These are phyloP conservation scores for Microcebus griseorufus DNA, from an alignment of 2,113 vertebrate genomes.

Conservation along the genomic window DNA sequence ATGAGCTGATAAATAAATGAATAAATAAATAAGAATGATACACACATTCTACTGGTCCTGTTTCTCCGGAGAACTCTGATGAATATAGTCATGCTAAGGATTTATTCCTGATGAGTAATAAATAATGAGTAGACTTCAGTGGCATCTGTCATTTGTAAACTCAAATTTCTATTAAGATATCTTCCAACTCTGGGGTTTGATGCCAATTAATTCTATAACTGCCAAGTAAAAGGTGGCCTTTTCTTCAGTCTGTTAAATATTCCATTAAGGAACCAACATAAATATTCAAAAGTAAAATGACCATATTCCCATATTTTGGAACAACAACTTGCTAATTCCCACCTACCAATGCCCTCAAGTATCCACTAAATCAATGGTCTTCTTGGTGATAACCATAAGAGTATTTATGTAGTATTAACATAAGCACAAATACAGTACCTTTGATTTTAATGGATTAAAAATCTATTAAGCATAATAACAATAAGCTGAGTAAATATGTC, in stretches of 20 bases:
- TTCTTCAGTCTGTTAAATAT: not conserved
- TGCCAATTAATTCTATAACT: not conserved
- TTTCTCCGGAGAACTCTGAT: not conserved
- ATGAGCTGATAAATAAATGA: not conserved
- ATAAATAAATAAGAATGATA: too few relatives aligned
- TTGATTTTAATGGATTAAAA: too few relatives aligned
- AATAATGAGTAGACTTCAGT: not conserved
- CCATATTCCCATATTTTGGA: not conserved
- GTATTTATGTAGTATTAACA: too few relatives aligned
- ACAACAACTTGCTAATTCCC: too few relatives aligned
- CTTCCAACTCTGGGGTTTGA: not conserved
- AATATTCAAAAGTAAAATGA: slow-evolving; percentile 9
- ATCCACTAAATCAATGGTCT: too few relatives aligned
- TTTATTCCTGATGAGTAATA: not conserved
- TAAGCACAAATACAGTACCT: too few relatives aligned
- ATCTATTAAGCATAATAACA: too few relatives aligned
- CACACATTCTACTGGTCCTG: not conserved
- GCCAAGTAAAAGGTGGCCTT: not conserved
- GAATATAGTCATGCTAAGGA: not conserved
- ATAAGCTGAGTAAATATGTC: too few relatives aligned
- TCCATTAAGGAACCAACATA: not conserved
- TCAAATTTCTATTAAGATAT: not conserved
- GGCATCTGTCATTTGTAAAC: not conserved
- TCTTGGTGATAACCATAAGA: too few relatives aligned
- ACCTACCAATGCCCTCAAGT: too few relatives aligned